Evolutionary conservation across 2,113 vertebrate species (phyloP).

Genomic region (Podarcis raffonei): DNA sequence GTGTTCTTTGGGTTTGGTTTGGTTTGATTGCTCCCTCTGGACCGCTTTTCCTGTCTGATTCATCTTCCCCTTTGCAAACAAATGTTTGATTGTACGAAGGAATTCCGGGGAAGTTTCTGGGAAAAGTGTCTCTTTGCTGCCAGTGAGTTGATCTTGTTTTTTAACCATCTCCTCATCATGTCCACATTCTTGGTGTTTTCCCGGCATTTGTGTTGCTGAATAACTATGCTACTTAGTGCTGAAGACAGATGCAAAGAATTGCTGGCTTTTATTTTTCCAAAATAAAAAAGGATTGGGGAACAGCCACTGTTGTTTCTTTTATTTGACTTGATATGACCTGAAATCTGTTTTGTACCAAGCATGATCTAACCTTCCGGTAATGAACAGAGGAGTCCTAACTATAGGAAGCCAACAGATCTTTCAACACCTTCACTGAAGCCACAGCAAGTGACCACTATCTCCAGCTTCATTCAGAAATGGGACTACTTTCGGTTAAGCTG

Average conservation of each 20-base stretch:
- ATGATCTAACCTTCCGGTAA: too few species aligned
- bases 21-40: constrained; percentile 26
- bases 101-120: constrained; percentile 55
- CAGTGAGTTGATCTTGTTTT: constrained; percentile 4
- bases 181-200: not conserved
- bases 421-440: too few species aligned
- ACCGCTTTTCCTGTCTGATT: constrained; percentile 20
- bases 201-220: not conserved
- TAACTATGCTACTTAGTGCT: not conserved
- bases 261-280: not conserved
- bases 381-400: too few species aligned
- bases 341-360: not conserved
- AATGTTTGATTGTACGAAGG: constrained; percentile 27
- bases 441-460: too few species aligned
- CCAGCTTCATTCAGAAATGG: too few species aligned
- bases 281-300: not conserved
- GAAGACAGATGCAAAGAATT: not conserved
- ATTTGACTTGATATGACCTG: not conserved
- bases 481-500: too few species aligned
- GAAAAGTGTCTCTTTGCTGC: constrained; percentile 24
- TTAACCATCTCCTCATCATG: not conserved
- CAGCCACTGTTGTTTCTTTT: not conserved
- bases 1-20: not conserved
- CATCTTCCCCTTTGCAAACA: constrained; percentile 34
- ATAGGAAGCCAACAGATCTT: too few species aligned